phyloP scores from a whole-genome alignment of 2,113 vertebrate genomes.

The Gobiocypris rarus region DNA sequence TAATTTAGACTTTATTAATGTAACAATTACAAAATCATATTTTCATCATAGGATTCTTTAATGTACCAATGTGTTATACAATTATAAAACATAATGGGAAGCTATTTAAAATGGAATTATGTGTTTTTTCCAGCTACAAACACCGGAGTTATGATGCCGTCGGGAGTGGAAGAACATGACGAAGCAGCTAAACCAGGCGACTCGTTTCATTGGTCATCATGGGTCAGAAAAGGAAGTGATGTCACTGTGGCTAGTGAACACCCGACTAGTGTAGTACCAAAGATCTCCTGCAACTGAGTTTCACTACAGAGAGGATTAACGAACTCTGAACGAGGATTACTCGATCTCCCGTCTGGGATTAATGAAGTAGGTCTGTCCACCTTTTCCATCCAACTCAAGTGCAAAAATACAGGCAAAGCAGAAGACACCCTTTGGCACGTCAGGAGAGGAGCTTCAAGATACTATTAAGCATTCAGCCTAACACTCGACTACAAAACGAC shows the following conservation, averaged over 20 bases:
- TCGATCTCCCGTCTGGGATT: neutral
- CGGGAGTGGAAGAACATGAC: neutral
- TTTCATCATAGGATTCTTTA: neutral
- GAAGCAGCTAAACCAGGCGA: neutral
- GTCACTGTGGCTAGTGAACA: conserved; percentile 1
- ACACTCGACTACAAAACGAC: neutral
- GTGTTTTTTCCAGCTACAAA: neutral
- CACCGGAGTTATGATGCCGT: neutral
- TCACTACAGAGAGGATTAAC: conserved; percentile 9
- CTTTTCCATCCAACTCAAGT: neutral
- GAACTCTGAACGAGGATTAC: neutral
- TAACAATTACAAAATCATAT: conserved; percentile 21
- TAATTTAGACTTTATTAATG: conserved; percentile 21
- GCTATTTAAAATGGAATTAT: neutral
- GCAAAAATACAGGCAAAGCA: conserved; percentile 19
- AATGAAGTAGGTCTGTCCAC: neutral
- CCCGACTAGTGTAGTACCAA: conserved; percentile 14
- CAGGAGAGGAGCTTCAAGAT: neutral
- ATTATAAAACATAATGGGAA: neutral
- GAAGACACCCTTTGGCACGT: neutral
- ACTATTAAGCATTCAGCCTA: neutral
- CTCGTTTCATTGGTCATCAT: conserved; percentile 1
- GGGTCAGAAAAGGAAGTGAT: conserved; percentile 9
- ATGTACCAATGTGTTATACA: conserved; percentile 24
- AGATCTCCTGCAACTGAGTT: neutral